Base-by-base conservation (phyloP, 2,113 vertebrate species). In the Zootoca vivipara region DNA sequence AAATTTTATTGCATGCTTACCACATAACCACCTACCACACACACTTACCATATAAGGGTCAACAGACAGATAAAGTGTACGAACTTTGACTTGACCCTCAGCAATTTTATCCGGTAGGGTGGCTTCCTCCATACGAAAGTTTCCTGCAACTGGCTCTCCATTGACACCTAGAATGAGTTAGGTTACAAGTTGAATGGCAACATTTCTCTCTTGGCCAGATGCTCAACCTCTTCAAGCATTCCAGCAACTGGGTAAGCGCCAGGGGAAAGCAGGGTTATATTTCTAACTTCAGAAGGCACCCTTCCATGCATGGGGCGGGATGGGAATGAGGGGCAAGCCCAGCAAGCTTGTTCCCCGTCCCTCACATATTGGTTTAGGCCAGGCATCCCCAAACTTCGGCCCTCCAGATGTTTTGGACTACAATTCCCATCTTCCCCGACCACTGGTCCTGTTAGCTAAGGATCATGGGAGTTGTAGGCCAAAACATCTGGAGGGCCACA, bases 21-120 rank as follows among this genome's bases (percentile, higher is more conserved):
- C 38, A 72, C 20, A 18, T 69, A 26, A 62, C 58, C 58, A 62
- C 16, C 16, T 67, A 70, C 82, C 38, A 69, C 18, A 18, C 62
- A 30, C 80, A 94, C 96, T 91, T 96, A 99, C 98, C 98, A 99
- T 99, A 93, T 99, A 99, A 26, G 99, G 99, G 92, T 99, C 99
- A 92, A 99, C 99, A 83, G 99, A 99, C 16, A 99, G 98, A 93
- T 97, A 98, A n/a, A 98, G 95, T 13, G 98, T 99, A 95, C 95
- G 96, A 87, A 98, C 97, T 78, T 95, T 92, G 40, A 98, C 97
- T 85, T 99, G 97, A 74, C 98, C 98, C 0, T 93, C 96, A 42
- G 92, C 93, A 83, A 99, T 87, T 1, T 90, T 96, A 79, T 96
- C 93, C 28, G 94, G 58, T 82, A 99, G 93, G 62, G 75, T 95